Percentiles rank a stretch among this genome's conserved stretches.
Evolutionary conservation across 2,888 invertebrate species (phyloP).

Genomic region (Cepaea hortensis): DNA sequence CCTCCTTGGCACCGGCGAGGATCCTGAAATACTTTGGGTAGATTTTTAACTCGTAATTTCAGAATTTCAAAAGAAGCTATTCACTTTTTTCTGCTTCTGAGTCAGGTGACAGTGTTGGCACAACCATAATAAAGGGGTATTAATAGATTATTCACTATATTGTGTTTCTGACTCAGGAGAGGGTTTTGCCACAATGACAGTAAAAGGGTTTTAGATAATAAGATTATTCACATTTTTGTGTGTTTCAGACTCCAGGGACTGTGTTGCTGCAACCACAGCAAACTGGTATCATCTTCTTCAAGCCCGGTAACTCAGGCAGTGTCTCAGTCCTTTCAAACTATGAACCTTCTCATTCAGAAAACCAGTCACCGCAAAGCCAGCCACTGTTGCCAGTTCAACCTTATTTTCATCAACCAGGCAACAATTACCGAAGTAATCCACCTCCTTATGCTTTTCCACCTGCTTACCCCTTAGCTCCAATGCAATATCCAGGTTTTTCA

Average conservation of each 20-base stretch:
- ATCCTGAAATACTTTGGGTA: too few species aligned
- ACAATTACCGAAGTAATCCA: neutral
- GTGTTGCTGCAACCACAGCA: neutral
- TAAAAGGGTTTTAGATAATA: too few species aligned
- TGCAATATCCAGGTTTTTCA: neutral
- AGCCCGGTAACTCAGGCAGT: neutral
- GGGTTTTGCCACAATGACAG: too few species aligned
- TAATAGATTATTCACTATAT: too few species aligned
- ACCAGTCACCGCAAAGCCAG: neutral
- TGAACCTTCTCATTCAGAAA: neutral
- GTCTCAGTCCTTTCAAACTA: neutral
- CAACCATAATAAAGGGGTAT: too few species aligned
- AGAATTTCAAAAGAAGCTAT: too few species aligned
- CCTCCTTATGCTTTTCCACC: neutral
- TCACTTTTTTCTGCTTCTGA: too few species aligned
- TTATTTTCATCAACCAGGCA: neutral
- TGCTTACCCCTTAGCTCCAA: constrained; percentile 8
- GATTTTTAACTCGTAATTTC: too few species aligned
- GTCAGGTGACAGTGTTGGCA: too few species aligned
- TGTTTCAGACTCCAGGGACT: neutral
- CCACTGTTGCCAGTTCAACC: constrained; percentile 8
- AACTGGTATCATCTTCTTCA: neutral
- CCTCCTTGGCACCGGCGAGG: too few species aligned
- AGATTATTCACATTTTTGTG: neutral
- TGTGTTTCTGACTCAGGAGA: too few species aligned